Evolutionary conservation across 2,888 invertebrate species (phyloP), one percentile per base, ranked within the genome.

Genomic region (Diplazon laetatorius): DNA sequence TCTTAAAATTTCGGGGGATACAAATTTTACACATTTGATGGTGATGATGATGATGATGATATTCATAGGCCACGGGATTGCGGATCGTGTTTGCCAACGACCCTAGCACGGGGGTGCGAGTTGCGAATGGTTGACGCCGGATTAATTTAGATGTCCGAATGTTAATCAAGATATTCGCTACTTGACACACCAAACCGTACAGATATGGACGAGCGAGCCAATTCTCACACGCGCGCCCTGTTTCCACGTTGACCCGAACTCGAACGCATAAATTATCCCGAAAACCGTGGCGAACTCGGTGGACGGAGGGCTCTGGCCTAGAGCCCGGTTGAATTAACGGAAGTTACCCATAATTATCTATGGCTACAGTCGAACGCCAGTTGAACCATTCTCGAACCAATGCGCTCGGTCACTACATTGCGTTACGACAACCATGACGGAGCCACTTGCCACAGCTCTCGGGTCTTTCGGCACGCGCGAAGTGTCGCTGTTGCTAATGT

Each of bases 271-370:
- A 66, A 73, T 73, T 65, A 65, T 59, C 25, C n/a, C n/a, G 20
- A 46, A 12, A 37, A 25, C 65, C 25, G n/a, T 20, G 10, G 10
- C 39, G 22, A 39, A 42, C 18, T 22, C n/a, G n/a, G 62, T n/a
- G 20, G 44, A 16, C 30, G 39, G 57, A 16, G 37, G 25, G 65
- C 39, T 59, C 18, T 60, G 25, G 35, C 37, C 57, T 48, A 42
- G 50, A 60, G 74, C 30, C 14, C 39, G 48, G 20, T 22, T 25
- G 46, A 60, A 50, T 74, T 60, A 74, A 42, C 59, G 74, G 50
- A 66, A 74, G 74, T 66, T 74, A 60, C 66, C 59, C 66, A 60
- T 74, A 74, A 74, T 74, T 74, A 74, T 74, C 18, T 50, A 39
- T 65, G 65, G 42, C 37, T 60, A 52, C 46, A 46, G 55, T 68